Percentiles rank a stretch among this genome's conserved stretches.
These are phyloP conservation scores for Poliocrania exsul DNA, from an alignment of 2,797 vertebrate genomes.

Conservation along the genomic window DNA sequence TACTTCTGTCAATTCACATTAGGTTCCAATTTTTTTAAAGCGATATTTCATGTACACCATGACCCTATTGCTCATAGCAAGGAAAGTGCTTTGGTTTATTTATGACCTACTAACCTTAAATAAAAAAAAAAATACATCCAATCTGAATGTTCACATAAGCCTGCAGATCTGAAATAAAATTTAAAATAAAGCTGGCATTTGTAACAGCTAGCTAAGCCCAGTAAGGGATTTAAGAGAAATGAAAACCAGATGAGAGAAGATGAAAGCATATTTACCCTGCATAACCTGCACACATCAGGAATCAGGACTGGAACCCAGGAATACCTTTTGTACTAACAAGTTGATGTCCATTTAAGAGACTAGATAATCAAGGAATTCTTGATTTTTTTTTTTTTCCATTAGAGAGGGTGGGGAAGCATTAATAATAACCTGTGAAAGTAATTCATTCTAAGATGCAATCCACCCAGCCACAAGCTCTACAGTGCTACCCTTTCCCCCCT, in stretches of 20 bases:
- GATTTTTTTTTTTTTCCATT: neutral
- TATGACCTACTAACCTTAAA: slow-evolving; percentile 76
- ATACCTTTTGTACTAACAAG: neutral
- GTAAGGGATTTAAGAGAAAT: neutral
- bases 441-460: neutral
- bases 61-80: slow-evolving; percentile 73
- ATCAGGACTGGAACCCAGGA: neutral
- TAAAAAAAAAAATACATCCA: slow-evolving; percentile 23
- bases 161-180: slow-evolving; percentile 48
- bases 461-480: neutral
- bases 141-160: slow-evolving; percentile 50
- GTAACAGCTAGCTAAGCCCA: slow-evolving; percentile 16
- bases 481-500: neutral
- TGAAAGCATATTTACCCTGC: slow-evolving; percentile 54
- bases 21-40: slow-evolving; percentile 67
- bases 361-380: neutral
- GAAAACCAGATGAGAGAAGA: slow-evolving; percentile 52
- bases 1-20: slow-evolving; percentile 85
- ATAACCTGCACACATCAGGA: slow-evolving; percentile 12
- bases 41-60: slow-evolving; percentile 59
- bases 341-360: neutral
- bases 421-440: neutral
- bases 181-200: slow-evolving; percentile 61
- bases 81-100: slow-evolving; percentile 78
- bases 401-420: neutral